Percentiles rank a stretch among this genome's conserved stretches.
Conservation (phyloP, 2,888 invertebrate genomes). For the Volucella inanis region DNA sequence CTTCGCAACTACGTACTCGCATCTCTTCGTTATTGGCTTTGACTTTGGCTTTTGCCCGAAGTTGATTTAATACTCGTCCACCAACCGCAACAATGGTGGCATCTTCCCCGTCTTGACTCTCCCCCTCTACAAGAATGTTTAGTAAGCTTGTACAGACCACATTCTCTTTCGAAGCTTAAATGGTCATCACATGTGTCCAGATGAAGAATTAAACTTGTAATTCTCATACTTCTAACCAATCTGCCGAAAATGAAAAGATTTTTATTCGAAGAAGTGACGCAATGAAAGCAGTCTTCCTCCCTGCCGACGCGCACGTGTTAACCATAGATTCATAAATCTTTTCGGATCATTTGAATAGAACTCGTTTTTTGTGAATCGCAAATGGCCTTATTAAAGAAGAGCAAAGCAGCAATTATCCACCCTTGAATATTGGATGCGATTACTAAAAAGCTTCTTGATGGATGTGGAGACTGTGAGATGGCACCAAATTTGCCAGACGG, state of each 20-base stretch:
- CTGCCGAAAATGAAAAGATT: slow-evolving; percentile 45
- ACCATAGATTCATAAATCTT: slow-evolving; percentile 51
- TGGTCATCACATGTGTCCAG: slow-evolving; percentile 49
- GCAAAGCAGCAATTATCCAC: slow-evolving; percentile 23
- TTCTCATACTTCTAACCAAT: slow-evolving; percentile 40
- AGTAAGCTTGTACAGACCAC: slow-evolving; percentile 41
- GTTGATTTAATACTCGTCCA: slow-evolving; percentile 27
- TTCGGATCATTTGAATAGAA: slow-evolving; percentile 61
- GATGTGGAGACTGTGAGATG: slow-evolving; percentile 24
- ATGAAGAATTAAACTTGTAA: slow-evolving; percentile 44
- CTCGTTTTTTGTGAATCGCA: slow-evolving; percentile 49
- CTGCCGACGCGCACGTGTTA: slow-evolving; percentile 36
- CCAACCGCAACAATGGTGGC: too few relatives aligned
- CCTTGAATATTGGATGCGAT: slow-evolving; percentile 11
- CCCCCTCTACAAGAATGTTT: slow-evolving; percentile 23
- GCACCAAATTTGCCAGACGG: slow-evolving; percentile 15
- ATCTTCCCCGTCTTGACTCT: too few relatives aligned
- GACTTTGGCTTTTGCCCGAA: background rate
- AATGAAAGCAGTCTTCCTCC: slow-evolving; percentile 3
- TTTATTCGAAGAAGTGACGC: slow-evolving; percentile 15
- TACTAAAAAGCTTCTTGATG: background rate
- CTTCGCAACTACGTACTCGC: slow-evolving; percentile 43
- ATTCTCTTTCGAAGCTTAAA: slow-evolving; percentile 65
- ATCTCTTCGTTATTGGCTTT: slow-evolving; percentile 11
- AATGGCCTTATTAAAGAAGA: slow-evolving; percentile 32